These are phyloP conservation scores for Eilema griseolum DNA, from an alignment of 2,888 invertebrate species.

Conservation along the genomic window DNA sequence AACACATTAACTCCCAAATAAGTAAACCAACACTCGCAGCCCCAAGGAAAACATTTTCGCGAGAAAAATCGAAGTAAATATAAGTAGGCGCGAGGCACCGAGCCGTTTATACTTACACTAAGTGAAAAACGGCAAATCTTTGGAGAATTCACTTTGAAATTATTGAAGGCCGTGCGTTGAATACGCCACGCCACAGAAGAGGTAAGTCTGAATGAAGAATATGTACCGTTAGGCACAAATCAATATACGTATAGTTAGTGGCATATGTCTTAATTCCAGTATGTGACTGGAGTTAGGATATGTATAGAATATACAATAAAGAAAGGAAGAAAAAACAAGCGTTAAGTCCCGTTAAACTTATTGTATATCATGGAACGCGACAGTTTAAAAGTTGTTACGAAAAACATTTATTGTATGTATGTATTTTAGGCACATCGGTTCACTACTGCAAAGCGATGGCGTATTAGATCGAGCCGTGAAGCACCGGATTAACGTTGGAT, in stretches of 20 bases:
- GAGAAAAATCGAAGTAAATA: constrained; percentile 16
- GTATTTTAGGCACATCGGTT: too few relatives aligned
- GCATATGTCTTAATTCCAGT: too few relatives aligned
- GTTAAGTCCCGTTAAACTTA: too few relatives aligned
- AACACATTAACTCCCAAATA: constrained; percentile 11
- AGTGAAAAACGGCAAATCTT: constrained; percentile 39
- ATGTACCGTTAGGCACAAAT: background rate
- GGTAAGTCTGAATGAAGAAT: constrained; percentile 10
- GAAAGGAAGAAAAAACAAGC: too few relatives aligned
- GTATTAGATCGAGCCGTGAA: too few relatives aligned
- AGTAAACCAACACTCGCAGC: background rate
- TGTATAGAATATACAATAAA: too few relatives aligned
- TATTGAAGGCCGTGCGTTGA: constrained; percentile 37
- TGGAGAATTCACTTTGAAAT: constrained; percentile 37
- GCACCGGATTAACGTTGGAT: too few relatives aligned
- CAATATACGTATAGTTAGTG: background rate
- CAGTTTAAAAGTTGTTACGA: too few relatives aligned
- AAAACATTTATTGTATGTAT: too few relatives aligned
- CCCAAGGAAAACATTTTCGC: constrained; percentile 34
- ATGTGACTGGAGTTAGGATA: too few relatives aligned
- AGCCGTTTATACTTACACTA: constrained; percentile 24
- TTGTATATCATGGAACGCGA: too few relatives aligned
- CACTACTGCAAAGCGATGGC: too few relatives aligned
- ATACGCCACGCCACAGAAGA: constrained; percentile 21
- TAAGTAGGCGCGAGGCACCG: constrained; percentile 7